Evolutionary conservation across 2,797 vertebrate species (phyloP).

Genomic region (Numenius phaeopus): DNA sequence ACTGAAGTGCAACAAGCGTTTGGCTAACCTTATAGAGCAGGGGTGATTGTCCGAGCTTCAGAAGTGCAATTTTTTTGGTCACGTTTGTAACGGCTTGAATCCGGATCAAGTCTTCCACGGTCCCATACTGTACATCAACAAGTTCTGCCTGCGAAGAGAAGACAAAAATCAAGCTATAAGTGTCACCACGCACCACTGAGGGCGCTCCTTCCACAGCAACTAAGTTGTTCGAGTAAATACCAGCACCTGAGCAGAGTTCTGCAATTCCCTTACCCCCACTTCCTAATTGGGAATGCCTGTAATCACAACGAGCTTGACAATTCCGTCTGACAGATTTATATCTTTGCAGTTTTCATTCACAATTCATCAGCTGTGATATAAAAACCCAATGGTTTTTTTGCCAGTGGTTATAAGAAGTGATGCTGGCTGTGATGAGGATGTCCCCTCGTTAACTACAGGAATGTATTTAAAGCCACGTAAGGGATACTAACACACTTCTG

Average conservation of each 20-base stretch:
- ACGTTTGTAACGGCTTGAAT: constrained; percentile 79
- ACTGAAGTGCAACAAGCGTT: background rate
- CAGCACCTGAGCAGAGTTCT: background rate
- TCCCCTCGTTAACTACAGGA: background rate
- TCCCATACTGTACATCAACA: constrained; percentile 91
- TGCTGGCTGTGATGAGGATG: background rate
- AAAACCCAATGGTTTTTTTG: background rate
- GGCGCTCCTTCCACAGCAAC: background rate
- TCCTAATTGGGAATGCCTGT: background rate
- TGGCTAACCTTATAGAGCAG: constrained; percentile 91
- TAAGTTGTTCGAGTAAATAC: background rate
- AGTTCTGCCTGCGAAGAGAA: constrained; percentile 85
- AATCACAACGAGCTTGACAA: background rate
- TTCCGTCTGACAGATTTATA: background rate
- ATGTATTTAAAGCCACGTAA: background rate
- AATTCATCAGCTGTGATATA: background rate
- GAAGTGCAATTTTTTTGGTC: constrained; percentile 88
- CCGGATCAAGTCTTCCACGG: constrained; percentile 82
- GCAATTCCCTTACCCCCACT: background rate
- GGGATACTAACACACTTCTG: background rate
- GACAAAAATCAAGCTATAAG: background rate
- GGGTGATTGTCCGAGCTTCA: constrained; percentile 92
- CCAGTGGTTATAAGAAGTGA: background rate
- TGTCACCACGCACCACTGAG: background rate
- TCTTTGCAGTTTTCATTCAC: background rate